Conservation (phyloP, 1,140 invertebrate genomes). For the Ladona fulva region DNA sequence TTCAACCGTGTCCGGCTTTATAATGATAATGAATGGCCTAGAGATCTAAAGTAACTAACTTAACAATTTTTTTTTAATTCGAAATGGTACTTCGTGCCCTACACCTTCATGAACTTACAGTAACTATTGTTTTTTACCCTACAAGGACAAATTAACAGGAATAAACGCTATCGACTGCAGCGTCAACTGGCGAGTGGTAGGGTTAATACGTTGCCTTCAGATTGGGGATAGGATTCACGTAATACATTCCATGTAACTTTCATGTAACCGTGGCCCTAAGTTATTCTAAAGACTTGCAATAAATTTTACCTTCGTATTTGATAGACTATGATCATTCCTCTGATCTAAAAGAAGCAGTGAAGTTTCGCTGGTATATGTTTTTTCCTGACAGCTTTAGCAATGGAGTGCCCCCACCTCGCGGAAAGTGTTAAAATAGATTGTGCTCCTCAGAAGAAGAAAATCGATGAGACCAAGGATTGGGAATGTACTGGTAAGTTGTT, state of each 20-base stretch:
- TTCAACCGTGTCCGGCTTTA: too few species aligned
- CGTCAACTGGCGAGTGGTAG: background rate
- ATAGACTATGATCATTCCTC: too few species aligned
- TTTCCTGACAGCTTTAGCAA: constrained; percentile 18
- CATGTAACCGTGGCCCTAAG: background rate
- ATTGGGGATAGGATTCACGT: background rate
- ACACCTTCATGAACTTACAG: too few species aligned
- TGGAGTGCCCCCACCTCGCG: constrained; percentile 36
- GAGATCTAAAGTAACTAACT: too few species aligned
- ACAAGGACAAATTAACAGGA: background rate
- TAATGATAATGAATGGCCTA: too few species aligned
- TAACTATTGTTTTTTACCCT: background rate
- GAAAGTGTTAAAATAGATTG: constrained; percentile 31
- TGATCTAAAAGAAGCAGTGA: background rate
- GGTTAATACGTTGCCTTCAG: background rate
- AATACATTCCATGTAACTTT: background rate
- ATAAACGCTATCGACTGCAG: background rate
- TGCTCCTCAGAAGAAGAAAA: constrained; percentile 18
- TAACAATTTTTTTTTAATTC: too few species aligned
- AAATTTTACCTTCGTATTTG: too few species aligned
- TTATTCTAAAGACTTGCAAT: too few species aligned
- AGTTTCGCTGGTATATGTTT: background rate
- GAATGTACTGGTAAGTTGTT: constrained; percentile 11
- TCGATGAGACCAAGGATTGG: constrained; percentile 14
- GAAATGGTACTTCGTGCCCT: too few species aligned